Conservation (phyloP, 1,140 invertebrate species). For the Metopolophium dirhodum region DNA sequence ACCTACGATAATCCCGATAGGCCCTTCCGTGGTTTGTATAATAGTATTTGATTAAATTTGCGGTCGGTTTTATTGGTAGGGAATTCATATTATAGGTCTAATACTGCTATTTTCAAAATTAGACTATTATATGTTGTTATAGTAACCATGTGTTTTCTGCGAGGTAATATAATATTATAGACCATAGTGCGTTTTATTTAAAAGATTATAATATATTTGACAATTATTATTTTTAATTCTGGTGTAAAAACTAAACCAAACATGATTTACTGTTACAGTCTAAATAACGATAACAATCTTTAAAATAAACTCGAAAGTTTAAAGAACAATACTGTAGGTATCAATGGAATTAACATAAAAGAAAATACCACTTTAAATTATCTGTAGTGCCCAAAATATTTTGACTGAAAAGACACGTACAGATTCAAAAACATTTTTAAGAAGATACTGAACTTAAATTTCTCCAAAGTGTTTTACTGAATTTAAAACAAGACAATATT, state of each 20-base stretch:
- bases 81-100: slow-evolving; percentile 37
- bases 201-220: not conserved
- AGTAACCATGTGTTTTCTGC: slow-evolving; percentile 18
- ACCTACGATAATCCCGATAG: slow-evolving; percentile 6
- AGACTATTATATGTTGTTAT: not conserved
- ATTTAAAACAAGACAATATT: not conserved
- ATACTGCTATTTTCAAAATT: slow-evolving; percentile 13
- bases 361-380: not conserved
- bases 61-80: slow-evolving; percentile 3
- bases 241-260: not conserved
- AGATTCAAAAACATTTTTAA: not conserved
- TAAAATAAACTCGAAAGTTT: not conserved
- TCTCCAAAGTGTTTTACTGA: not conserved
- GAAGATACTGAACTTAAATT: not conserved
- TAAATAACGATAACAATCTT: slow-evolving; percentile 8
- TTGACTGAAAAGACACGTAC: slow-evolving; percentile 26
- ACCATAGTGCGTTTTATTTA: not conserved
- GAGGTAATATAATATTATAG: not conserved
- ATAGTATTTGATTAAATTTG: slow-evolving; percentile 54
- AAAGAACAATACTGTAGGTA: not conserved
- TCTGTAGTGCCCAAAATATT: not conserved
- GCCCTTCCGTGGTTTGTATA: slow-evolving; percentile 21
- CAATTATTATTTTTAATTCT: not conserved
- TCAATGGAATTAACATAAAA: not conserved
- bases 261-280: not conserved